Evolutionary conservation across 2,113 vertebrate species (phyloP).

Genomic region (Mesembrinibis cayennensis): DNA sequence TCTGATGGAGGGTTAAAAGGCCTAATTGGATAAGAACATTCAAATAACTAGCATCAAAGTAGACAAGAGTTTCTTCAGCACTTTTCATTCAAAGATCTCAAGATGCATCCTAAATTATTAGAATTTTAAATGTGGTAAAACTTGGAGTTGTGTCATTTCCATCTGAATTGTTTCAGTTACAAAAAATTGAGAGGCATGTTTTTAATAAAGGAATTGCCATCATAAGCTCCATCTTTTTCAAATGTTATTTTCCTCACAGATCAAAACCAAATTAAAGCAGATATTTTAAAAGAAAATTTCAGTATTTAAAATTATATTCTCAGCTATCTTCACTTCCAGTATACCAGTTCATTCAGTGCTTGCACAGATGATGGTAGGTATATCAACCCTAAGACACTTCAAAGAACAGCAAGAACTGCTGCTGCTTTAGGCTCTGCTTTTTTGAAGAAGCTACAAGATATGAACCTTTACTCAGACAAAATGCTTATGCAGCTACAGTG

Average conservation of each 20-base stretch:
- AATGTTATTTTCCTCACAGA: neutral
- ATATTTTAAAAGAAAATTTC: neutral
- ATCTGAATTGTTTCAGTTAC: neutral
- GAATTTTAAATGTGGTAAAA: neutral
- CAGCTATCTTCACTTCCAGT: neutral
- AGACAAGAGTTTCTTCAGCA: neutral
- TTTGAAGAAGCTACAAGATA: neutral
- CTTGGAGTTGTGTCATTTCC: neutral
- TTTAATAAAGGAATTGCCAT: neutral
- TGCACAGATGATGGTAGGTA: neutral
- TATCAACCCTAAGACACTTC: neutral
- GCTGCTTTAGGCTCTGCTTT: neutral
- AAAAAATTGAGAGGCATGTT: neutral
- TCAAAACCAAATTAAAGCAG: neutral
- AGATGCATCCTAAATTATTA: neutral
- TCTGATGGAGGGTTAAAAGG: conserved; percentile 90
- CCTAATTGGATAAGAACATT: conserved; percentile 72
- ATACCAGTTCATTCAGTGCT: neutral
- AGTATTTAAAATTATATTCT: neutral
- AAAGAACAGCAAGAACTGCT: neutral
- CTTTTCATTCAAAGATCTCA: neutral
- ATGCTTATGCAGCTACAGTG: neutral
- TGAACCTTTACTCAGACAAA: neutral
- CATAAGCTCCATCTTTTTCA: neutral
- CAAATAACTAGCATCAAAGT: neutral